Base-by-base conservation (phyloP, 2,888 invertebrate genomes). In the Helicoverpa assulta region DNA sequence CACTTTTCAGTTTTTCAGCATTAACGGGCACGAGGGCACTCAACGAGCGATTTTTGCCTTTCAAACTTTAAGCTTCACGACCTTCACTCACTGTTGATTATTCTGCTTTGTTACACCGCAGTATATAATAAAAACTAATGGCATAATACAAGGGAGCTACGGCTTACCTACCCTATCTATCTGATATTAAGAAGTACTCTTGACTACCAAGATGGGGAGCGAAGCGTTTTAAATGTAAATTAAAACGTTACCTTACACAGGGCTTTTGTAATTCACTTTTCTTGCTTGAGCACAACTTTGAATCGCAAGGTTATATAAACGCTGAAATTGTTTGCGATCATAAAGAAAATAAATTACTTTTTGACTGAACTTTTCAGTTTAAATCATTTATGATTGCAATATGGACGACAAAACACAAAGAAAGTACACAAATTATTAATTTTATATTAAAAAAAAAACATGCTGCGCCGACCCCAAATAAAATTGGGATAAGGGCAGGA, bases 161-260 rank as follows among this genome's bases (percentile, higher is more conserved):
- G 56, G 63, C 57, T 79, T 58, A 60, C 60, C 57, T 63, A 63
- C 56, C 77, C 51, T 59, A 64, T 68, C 67, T 59, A 57, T 60
- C 57, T 50, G 54, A 57, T 81, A 67, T 68, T 67, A 81, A 61
- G 68, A 64, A 73, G 66, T 67, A 8, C 64, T 62, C 59, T 51
- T 52, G 51, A 58, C 59, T 37, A 67, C 72, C 61, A 60, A 52
- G 67, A 65, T 21, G 64, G 54, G 68, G 57, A 67, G 68, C 66
- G 52, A 69, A 69, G 63, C 43, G 56, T 65, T 81, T 80, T 71
- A 80, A 73, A 79, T 81, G 76, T 71, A 81, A 82, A 81, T 80
- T 73, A 76, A 73, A 80, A 76, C 57, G 66, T 68, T 67, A 67
- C 82, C 70, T 61, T 70, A 75, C 29, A 78, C 55, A 69, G 67